phyloP scores from a whole-genome alignment of 2,888 invertebrate species.

The Ectemnius cavifrons region DNA sequence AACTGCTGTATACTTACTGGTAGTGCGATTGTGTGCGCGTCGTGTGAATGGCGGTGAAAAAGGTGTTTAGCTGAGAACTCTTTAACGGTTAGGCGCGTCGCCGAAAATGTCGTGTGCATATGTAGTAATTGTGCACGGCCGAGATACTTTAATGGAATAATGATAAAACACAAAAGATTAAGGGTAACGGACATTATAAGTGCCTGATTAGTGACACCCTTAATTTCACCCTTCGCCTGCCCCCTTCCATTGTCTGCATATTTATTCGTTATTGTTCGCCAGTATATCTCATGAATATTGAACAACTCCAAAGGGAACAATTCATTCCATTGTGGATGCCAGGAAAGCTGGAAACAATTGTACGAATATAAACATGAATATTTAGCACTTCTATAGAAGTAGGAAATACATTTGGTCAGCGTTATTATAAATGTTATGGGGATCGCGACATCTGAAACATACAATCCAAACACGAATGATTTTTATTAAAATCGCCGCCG shows the following conservation, averaged over 20 bases:
- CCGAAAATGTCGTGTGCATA: conserved; percentile 41
- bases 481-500: conserved; percentile 4
- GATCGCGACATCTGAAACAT: background rate
- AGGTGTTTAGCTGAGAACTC: conserved; percentile 49
- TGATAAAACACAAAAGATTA: conserved; percentile 42
- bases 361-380: background rate
- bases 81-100: conserved; percentile 53
- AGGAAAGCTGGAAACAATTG: conserved; percentile 12
- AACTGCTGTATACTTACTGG: conserved; percentile 45
- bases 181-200: conserved; percentile 73
- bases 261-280: conserved; percentile 21
- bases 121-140: conserved; percentile 13
- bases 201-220: conserved; percentile 76
- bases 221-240: conserved; percentile 62
- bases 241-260: conserved; percentile 46
- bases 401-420: conserved; percentile 20
- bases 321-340: conserved; percentile 15
- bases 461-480: background rate
- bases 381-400: conserved; percentile 26
- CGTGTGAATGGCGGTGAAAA: conserved; percentile 50
- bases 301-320: conserved; percentile 21
- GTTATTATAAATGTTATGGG: conserved; percentile 30
- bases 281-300: conserved; percentile 12
- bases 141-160: conserved; percentile 38
- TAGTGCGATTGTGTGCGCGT: conserved; percentile 44